A percentile compares a stretch with the other conserved stretches of the same genome.
These are phyloP conservation scores for Lypha dubia DNA, from an alignment of 2,888 invertebrate species.

Conservation along the genomic window DNA sequence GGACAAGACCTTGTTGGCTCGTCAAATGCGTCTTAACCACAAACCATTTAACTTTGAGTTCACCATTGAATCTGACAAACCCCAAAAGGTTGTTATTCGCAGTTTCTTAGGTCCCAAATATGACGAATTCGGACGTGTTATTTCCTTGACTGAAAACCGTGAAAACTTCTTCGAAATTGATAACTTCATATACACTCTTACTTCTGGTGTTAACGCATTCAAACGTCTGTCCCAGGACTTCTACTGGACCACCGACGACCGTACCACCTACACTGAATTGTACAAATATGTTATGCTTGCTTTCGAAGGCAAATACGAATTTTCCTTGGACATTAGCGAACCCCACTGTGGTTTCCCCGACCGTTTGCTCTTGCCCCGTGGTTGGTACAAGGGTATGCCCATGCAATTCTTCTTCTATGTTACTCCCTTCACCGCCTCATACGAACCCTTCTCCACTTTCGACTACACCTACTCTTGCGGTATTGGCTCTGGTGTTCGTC, in stretches of 20 bases:
- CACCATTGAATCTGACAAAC: slow-evolving; percentile 85
- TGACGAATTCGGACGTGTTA: slow-evolving; percentile 85
- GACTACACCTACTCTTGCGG: slow-evolving; percentile 84
- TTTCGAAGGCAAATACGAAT: slow-evolving; percentile 84
- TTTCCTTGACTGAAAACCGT: slow-evolving; percentile 86
- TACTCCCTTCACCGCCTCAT: slow-evolving; percentile 85
- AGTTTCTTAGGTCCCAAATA: slow-evolving; percentile 89
- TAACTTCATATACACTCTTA: slow-evolving; percentile 86
- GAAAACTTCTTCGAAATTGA: slow-evolving; percentile 87
- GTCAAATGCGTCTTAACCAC: slow-evolving; percentile 87
- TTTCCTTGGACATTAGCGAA: slow-evolving; percentile 85
- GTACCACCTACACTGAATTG: slow-evolving; percentile 86
- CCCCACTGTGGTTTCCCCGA: slow-evolving; percentile 88
- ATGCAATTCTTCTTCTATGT: slow-evolving; percentile 87
- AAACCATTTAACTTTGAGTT: slow-evolving; percentile 86
- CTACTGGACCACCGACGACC: slow-evolving; percentile 86
- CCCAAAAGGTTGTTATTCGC: slow-evolving; percentile 86
- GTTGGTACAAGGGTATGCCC: slow-evolving; percentile 87
- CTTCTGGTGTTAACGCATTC: slow-evolving; percentile 87
- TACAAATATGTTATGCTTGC: slow-evolving; percentile 87
- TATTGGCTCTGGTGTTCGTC: slow-evolving; percentile 85
- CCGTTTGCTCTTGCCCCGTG: slow-evolving; percentile 89
- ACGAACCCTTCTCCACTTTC: slow-evolving; percentile 84
- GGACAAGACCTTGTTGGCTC: slow-evolving; percentile 84
- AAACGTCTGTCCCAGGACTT: slow-evolving; percentile 88